Evolutionary conservation across 1,140 invertebrate genomes (phyloP), one percentile per base, ranked within the genome.

Genomic region (Daktulosphaira vitifoliae): DNA sequence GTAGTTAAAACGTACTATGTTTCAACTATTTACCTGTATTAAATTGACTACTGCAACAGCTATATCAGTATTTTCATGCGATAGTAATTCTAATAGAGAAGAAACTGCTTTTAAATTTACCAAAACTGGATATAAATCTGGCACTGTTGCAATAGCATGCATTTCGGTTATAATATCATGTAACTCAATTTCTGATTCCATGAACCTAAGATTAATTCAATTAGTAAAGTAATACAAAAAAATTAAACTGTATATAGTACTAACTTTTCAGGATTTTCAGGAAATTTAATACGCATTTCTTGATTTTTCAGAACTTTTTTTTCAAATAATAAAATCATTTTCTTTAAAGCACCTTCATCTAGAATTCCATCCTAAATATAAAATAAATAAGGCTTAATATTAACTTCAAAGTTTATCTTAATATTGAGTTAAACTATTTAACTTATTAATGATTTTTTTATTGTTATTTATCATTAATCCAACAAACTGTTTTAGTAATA

Each of bases 261-360:
- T n/a, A n/a, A n/a, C n/a, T 96, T 96, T 74, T 97, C 91, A 42
- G 97, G 92, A 70, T 89, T 84, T 76, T 98, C 96, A 2, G 94
- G 89, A 78, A 94, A 98, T 76, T 99, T 99, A 1, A 99, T 97
- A 70, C 97, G 82, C 86, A 97, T 92, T 79, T 99, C 96, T 74
- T 96, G 89, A 75, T 99, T 99, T 76, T 88, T 93, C 0, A 96
- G 78, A 44, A 89, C 86, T 73, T 89, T 84, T 73, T 98, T 98
- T 73, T 99, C 96, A 79, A 99, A 96, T 49, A 88, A 80, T 15
- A 96, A 76, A 37, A 97, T 82, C 72, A 97, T 82, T 73, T 88
- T 86, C 72, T 96, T 96, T 1, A 98, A 78, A 46, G 83, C 83
- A 25, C 83, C 82, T 71, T 96, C 93, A 80, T 96, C 90, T 37